These are phyloP conservation scores for Petaurus breviceps DNA, from an alignment of 2,113 vertebrate genomes.

Conservation along the genomic window DNA sequence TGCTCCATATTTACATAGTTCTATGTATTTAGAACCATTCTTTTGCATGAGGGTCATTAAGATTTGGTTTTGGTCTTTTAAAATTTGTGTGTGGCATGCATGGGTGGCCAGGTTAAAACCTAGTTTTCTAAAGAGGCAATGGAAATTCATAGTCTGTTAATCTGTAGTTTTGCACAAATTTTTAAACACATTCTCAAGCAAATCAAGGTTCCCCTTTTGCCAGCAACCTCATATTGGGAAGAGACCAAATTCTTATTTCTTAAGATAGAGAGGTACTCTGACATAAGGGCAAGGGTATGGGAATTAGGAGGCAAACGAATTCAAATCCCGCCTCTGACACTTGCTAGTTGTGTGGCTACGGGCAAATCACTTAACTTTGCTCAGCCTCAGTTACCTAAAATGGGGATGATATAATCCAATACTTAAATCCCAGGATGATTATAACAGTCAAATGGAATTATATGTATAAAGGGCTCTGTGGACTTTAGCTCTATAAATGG, in stretches of 20 bases:
- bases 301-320: background rate
- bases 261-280: background rate
- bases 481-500: background rate
- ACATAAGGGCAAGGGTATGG: background rate
- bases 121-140: background rate
- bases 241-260: background rate
- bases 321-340: background rate
- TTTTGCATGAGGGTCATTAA: rapidly evolving
- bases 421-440: background rate
- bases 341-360: background rate
- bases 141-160: background rate
- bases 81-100: background rate
- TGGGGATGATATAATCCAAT: background rate
- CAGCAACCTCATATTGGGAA: background rate
- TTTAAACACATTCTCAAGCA: background rate
- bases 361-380: background rate
- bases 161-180: background rate
- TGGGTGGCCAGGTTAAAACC: background rate
- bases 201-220: background rate
- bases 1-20: too few species aligned
- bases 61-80: rapidly evolving
- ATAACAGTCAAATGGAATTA: background rate
- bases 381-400: background rate
- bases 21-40: too few species aligned
- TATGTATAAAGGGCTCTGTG: background rate